These are phyloP conservation scores for Pseudococcus longispinus DNA, from an alignment of 2,888 invertebrate genomes.

Conservation along the genomic window DNA sequence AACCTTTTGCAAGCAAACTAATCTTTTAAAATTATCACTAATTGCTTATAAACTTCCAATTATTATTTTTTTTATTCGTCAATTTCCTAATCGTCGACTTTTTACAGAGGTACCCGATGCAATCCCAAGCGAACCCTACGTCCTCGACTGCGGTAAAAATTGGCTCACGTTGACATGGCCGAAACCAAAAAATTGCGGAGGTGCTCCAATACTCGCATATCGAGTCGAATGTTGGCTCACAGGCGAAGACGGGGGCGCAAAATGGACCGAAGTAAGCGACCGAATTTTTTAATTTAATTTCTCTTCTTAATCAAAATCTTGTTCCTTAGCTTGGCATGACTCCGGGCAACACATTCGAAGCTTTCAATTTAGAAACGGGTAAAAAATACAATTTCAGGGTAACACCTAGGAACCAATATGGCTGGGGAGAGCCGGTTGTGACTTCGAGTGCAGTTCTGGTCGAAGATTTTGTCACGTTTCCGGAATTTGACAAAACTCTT, in stretches of 20 bases:
- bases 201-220: slow-evolving; percentile 77
- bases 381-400: slow-evolving; percentile 86
- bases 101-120: slow-evolving; percentile 79
- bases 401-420: slow-evolving; percentile 87
- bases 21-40: not conserved
- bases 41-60: not conserved
- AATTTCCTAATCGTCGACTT: not conserved
- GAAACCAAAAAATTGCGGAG: slow-evolving; percentile 75
- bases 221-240: slow-evolving; percentile 81
- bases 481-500: slow-evolving; percentile 78
- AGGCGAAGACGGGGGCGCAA: slow-evolving; percentile 75
- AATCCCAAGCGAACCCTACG: slow-evolving; percentile 76
- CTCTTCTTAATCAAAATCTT: not conserved
- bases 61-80: not conserved
- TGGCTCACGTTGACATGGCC: slow-evolving; percentile 87
- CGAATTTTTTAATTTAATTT: not conserved
- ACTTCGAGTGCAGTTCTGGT: slow-evolving; percentile 72
- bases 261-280: slow-evolving; percentile 72
- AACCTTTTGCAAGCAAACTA: not conserved
- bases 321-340: slow-evolving; percentile 72
- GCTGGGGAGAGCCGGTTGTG: slow-evolving; percentile 83
- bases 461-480: slow-evolving; percentile 73
- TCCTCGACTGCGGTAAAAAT: slow-evolving; percentile 82
- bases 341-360: slow-evolving; percentile 80
- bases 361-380: slow-evolving; percentile 80